Evolutionary conservation across 2,888 invertebrate species (phyloP).

Genomic region (Eilema caniola): DNA sequence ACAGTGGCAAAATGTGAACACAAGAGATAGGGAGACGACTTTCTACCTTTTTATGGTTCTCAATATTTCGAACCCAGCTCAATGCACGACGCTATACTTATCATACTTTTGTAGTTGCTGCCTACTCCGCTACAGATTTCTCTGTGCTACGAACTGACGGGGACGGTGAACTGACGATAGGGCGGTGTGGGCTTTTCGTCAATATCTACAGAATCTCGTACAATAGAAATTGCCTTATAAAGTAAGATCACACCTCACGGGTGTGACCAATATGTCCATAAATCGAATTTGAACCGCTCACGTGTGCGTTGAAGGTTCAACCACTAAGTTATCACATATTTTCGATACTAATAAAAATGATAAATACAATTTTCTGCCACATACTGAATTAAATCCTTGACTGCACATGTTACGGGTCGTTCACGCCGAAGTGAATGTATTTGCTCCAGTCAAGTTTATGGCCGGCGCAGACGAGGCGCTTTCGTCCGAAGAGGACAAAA

Average conservation of each 20-base stretch:
- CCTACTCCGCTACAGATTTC: no score
- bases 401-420: slow-evolving; percentile 8
- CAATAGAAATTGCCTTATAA: no score
- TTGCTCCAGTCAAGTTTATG: neutral
- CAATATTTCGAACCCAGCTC: no score
- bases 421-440: slow-evolving; percentile 2
- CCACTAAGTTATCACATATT: neutral
- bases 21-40: no score
- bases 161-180: no score
- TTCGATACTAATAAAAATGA: neutral
- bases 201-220: no score
- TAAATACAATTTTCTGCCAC: neutral
- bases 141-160: no score
- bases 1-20: no score
- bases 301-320: neutral
- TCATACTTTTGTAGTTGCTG: no score
- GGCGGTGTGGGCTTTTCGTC: no score
- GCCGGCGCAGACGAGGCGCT: neutral
- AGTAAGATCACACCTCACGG: neutral
- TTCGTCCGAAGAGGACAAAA: neutral
- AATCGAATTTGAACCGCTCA: neutral
- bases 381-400: slow-evolving; percentile 9
- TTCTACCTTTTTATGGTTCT: no score
- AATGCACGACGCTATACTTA: no score
- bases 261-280: neutral